phyloP scores from a whole-genome alignment of 2,113 vertebrate genomes.

The Hyperoodon ampullatus region DNA sequence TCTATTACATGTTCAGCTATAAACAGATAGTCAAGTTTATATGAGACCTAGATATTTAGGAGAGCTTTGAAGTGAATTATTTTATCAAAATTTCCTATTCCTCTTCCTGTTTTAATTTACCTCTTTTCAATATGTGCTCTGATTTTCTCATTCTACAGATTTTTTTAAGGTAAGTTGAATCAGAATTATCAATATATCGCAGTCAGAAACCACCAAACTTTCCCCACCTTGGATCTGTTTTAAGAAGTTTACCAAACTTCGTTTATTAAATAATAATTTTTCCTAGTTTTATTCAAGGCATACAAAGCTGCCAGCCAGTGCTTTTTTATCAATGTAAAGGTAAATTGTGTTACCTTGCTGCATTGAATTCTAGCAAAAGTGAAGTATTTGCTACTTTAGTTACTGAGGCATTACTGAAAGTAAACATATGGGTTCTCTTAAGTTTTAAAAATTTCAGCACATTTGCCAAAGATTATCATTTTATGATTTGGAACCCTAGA shows the following conservation, averaged over 20 bases:
- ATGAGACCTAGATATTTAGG: background rate
- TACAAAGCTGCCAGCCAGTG: background rate
- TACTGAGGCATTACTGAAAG: background rate
- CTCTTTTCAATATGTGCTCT: background rate
- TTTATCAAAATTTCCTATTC: background rate
- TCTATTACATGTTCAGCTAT: background rate
- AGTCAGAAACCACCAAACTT: slow-evolving; percentile 13
- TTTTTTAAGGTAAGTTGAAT: slow-evolving; percentile 12
- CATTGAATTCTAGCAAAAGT: background rate
- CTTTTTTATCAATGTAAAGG: slow-evolving; percentile 5
- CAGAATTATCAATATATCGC: background rate
- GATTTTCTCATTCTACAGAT: background rate
- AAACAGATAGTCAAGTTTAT: background rate
- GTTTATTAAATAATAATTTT: slow-evolving; percentile 28
- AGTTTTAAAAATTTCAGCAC: background rate
- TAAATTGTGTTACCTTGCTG: background rate
- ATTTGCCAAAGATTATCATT: slow-evolving; percentile 5
- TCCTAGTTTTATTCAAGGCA: background rate
- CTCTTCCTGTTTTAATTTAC: background rate
- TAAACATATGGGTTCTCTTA: background rate
- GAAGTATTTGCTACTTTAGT: background rate
- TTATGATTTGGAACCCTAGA: background rate
- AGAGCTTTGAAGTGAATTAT: background rate
- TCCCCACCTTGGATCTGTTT: background rate
- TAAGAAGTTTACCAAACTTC: slow-evolving; percentile 18